Conservation (phyloP, 30 jellyfish, hydroid and myxozoan species). For the Morbakka virulenta region DNA sequence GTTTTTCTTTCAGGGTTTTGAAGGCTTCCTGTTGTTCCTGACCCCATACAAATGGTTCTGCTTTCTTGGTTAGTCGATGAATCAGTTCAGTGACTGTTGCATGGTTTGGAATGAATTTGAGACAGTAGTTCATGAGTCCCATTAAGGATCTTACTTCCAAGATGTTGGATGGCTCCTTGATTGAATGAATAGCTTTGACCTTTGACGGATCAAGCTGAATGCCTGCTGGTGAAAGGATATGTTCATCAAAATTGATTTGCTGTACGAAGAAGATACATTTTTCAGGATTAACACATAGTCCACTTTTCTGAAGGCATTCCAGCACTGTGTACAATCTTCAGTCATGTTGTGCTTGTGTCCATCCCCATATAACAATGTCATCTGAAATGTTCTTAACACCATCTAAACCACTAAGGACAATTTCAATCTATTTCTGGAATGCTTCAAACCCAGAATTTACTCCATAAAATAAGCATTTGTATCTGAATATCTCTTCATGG, state of each 20-base stretch:
- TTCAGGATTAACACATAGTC: too few species aligned
- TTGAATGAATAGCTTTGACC: background rate
- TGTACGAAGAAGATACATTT: background rate
- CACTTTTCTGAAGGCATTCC: too few species aligned
- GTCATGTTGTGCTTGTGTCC: conserved; percentile 8
- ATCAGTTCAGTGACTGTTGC: too few species aligned
- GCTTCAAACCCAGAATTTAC: conserved; percentile 24
- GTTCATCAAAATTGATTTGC: too few species aligned
- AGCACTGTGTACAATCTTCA: conserved; percentile 1
- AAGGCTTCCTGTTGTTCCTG: conserved; percentile 19
- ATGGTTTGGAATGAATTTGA: conserved; percentile 16
- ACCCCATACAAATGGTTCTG: too few species aligned
- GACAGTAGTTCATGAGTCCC: conserved; percentile 1
- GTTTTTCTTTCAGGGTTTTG: background rate
- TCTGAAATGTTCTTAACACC: conserved; percentile 37
- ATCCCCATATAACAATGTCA: conserved; percentile 39
- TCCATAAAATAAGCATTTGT: conserved; percentile 24
- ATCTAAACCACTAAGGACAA: conserved; percentile 2
- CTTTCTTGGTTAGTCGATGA: too few species aligned
- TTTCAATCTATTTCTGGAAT: conserved; percentile 26
- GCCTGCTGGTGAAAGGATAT: background rate
- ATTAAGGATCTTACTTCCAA: conserved; percentile 23
- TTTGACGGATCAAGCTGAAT: background rate
- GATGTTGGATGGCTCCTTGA: background rate
- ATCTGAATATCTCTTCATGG: conserved; percentile 29